These are phyloP conservation scores for Netelia melanura DNA, from an alignment of 2,888 invertebrate genomes.

Conservation along the genomic window DNA sequence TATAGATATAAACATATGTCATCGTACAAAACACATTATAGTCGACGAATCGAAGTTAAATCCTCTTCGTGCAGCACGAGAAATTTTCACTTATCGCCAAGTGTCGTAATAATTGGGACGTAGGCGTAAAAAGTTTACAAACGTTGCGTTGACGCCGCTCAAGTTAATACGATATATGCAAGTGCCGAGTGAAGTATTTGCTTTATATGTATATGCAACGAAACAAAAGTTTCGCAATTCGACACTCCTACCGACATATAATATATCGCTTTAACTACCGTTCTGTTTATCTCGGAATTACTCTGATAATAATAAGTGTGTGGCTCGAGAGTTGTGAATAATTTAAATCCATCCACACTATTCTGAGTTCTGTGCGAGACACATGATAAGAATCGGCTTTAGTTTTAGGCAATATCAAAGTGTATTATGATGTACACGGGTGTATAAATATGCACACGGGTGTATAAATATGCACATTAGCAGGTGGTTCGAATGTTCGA, in stretches of 20 bases:
- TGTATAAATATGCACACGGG: not conserved
- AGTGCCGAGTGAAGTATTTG: conserved; percentile 1
- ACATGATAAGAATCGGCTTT: conserved; percentile 4
- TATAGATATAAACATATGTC: not conserved
- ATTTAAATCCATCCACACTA: conserved; percentile 2
- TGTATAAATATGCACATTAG: not conserved
- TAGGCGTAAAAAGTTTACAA: conserved; percentile 10
- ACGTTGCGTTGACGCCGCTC: conserved; percentile 14
- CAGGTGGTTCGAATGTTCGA: not conserved
- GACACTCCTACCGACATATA: conserved; percentile 15
- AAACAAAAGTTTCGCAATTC: conserved; percentile 34
- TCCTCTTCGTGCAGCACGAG: conserved; percentile 64
- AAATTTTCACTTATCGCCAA: conserved; percentile 30
- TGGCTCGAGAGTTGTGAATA: not conserved
- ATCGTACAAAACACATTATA: conserved; percentile 35
- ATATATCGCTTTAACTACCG: conserved; percentile 19
- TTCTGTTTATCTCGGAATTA: conserved; percentile 15
- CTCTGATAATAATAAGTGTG: conserved; percentile 2
- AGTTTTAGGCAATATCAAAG: not conserved
- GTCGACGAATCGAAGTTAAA: conserved; percentile 40
- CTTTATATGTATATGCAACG: not conserved
- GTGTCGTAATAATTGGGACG: conserved; percentile 50
- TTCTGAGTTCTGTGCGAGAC: not conserved
- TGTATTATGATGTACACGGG: not conserved
- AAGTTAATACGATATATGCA: conserved; percentile 17